Conservation (phyloP, 2,113 vertebrate genomes). For the Atlantisia rogersi region DNA sequence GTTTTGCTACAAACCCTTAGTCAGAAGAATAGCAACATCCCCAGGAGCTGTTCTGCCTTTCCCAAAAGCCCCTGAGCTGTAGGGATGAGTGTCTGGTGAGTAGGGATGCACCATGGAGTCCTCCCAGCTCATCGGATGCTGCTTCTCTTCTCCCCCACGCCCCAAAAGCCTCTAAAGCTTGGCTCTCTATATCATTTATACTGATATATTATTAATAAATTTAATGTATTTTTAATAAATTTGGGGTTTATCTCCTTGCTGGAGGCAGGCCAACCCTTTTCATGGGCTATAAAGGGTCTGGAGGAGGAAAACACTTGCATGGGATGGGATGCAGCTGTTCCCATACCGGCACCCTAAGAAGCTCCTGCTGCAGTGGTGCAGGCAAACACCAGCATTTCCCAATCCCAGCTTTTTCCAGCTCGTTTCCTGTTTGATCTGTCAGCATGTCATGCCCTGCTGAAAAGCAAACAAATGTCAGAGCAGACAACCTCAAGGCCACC, state of each 20-base stretch:
- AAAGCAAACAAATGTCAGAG: slow-evolving; percentile 24
- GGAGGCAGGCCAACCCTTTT: background rate
- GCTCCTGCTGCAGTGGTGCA: rapidly evolving
- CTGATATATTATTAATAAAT: background rate
- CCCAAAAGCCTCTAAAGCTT: rapidly evolving
- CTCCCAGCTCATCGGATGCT: background rate
- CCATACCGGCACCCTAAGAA: background rate
- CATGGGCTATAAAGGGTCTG: background rate
- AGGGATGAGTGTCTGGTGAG: background rate
- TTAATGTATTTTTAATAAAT: background rate
- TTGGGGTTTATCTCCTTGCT: background rate
- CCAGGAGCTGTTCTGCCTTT: background rate
- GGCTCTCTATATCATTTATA: background rate
- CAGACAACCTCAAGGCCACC: background rate
- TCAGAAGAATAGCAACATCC: background rate
- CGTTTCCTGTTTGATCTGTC: background rate
- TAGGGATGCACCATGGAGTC: background rate
- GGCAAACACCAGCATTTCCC: background rate
- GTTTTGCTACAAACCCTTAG: background rate
- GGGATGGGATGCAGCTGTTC: background rate
- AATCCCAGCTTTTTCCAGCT: background rate
- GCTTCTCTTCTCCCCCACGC: background rate
- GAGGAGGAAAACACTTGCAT: rapidly evolving
- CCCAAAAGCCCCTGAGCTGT: rapidly evolving
- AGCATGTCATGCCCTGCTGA: background rate